These are phyloP conservation scores for Amphipyra tragopoginis DNA, from an alignment of 2,888 invertebrate genomes.

Conservation along the genomic window DNA sequence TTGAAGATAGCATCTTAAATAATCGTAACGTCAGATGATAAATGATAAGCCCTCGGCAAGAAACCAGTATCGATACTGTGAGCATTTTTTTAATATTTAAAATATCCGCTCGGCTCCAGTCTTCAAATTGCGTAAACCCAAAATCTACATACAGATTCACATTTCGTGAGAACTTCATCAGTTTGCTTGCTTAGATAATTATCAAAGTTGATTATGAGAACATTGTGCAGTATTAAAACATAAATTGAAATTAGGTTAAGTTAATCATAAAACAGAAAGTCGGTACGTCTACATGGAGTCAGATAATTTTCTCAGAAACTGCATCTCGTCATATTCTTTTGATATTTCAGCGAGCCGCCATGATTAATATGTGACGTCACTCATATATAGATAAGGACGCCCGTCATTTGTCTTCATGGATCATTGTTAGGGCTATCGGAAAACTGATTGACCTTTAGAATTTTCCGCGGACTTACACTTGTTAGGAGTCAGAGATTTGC, in stretches of 20 bases:
- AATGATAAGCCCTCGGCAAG: slow-evolving; percentile 44
- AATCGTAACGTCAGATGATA: slow-evolving; percentile 50
- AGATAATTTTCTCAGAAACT: slow-evolving; percentile 7
- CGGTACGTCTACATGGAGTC: background rate
- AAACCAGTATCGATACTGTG: slow-evolving; percentile 40
- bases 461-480: slow-evolving; percentile 61
- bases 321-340: background rate
- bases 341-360: slow-evolving; percentile 13
- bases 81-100: slow-evolving; percentile 21
- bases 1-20: slow-evolving; percentile 69
- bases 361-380: slow-evolving; percentile 35
- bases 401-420: slow-evolving; percentile 51
- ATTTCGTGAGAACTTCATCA: slow-evolving; percentile 40
- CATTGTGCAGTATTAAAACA: slow-evolving; percentile 5
- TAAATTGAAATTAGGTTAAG: background rate
- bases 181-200: slow-evolving; percentile 20
- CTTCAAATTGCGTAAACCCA: slow-evolving; percentile 41
- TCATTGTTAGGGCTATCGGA: slow-evolving; percentile 64
- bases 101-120: slow-evolving; percentile 11
- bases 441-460: slow-evolving; percentile 66
- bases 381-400: slow-evolving; percentile 48
- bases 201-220: slow-evolving; percentile 14
- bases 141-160: slow-evolving; percentile 32
- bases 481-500: slow-evolving; percentile 12
- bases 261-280: slow-evolving; percentile 11